Percentiles rank a stretch among this genome's conserved stretches.
phyloP scores from a whole-genome alignment of 1,140 invertebrate genomes.

The Gryon sp. region DNA sequence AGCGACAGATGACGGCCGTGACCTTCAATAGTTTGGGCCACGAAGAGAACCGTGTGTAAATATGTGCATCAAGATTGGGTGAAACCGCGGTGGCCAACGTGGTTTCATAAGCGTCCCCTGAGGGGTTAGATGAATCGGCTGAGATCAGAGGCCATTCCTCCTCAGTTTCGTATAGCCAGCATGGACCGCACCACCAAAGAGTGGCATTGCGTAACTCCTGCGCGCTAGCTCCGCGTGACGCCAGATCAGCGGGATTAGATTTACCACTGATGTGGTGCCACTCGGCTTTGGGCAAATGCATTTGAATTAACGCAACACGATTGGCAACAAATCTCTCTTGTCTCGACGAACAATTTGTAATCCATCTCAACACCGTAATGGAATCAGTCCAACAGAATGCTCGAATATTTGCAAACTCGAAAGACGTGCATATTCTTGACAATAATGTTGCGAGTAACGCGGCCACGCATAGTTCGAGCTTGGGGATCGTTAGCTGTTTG shows the following conservation, averaged over 20 bases:
- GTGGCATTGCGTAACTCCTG: neutral
- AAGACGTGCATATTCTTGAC: neutral
- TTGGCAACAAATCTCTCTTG: conserved; percentile 78
- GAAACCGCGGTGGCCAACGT: too few species aligned
- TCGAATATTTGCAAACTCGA: neutral
- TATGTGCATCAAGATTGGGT: too few species aligned
- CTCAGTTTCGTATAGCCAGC: neutral
- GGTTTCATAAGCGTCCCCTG: too few species aligned
- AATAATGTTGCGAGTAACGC: conserved; percentile 17
- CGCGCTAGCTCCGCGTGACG: conserved; percentile 64
- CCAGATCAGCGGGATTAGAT: conserved; percentile 71
- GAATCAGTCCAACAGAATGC: conserved; percentile 68
- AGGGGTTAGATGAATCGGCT: too few species aligned
- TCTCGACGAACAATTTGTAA: conserved; percentile 67
- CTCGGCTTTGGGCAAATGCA: conserved; percentile 56
- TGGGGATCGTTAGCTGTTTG: conserved; percentile 56
- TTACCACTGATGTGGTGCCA: conserved; percentile 65
- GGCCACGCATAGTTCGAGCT: conserved; percentile 54
- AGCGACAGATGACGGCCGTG: too few species aligned
- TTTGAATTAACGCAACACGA: conserved; percentile 70
- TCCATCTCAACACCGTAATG: conserved; percentile 69
- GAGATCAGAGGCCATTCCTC: too few species aligned
- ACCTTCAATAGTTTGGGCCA: too few species aligned
- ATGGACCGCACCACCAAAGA: conserved; percentile 1
- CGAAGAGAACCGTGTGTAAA: too few species aligned